Base-by-base conservation (phyloP, 2,888 invertebrate species). In the Parnassius smintheus region DNA sequence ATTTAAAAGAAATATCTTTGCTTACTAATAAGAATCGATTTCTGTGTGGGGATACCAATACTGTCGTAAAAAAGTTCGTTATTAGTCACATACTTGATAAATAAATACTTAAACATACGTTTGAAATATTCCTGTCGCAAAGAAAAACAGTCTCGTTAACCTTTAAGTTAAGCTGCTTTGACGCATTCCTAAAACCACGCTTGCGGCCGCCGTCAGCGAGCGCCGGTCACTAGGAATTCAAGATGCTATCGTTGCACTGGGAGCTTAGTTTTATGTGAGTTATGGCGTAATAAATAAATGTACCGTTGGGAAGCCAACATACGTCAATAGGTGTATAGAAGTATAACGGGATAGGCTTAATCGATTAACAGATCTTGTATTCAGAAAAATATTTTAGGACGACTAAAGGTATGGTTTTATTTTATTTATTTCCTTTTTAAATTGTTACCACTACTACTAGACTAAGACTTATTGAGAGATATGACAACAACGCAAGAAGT, bases 281-380 rank as follows among this genome's bases (percentile, higher is more conserved):
- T 89, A 91, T 88, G 80, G 83, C 68, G 81, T 78, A 78, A 91
- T 91, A 91, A 91, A 91, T 86, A 85, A 86, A 82, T 78, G 75
- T 81, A 86, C 89, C 86, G 89, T 88, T 79, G 73, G 74, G 83
- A 85, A 86, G 89, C 86, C 84, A 83, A 83, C 81, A 85, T 84
- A 85, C 83, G 85, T 88, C 88, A 86, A 82, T 75, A 74, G 59
- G 74, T 72, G 71, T 70, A 70, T 72, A 64, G 59, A 59, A 56
- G 44, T 56, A 53, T 64, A 64, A 64, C 64, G 64, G 59, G 65
- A 64, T 65, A 70, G 70, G 69, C 74, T 70, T 75, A 75, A 78
- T 77, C 70, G 71, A 74, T 75, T 77, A 71, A 77, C 78, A 18
- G 64, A 60, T 60, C 68, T 70, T 67, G 68, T 70, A 70, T 70